Percentiles rank a stretch among this genome's conserved stretches.
phyloP scores from a whole-genome alignment of 2,113 vertebrate species.

The Tinamus guttatus region DNA sequence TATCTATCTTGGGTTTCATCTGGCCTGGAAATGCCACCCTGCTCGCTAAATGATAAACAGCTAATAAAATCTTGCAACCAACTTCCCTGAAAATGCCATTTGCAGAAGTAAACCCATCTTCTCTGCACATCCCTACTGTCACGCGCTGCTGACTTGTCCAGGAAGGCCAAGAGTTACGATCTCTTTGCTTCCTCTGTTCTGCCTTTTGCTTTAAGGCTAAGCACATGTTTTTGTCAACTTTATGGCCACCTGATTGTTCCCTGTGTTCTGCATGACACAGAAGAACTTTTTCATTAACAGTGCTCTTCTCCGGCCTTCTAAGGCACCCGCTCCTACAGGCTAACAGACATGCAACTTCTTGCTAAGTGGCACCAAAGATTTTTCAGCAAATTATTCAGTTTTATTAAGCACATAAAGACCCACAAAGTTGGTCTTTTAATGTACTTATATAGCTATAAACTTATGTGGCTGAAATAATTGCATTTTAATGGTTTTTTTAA shows the following conservation, averaged over 20 bases:
- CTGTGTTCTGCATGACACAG: background rate
- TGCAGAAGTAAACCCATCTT: constrained; percentile 31
- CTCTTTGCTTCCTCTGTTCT: background rate
- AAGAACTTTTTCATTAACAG: background rate
- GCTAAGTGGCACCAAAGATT: constrained; percentile 27
- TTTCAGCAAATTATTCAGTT: constrained; percentile 67
- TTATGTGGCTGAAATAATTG: constrained; percentile 72
- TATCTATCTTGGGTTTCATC: constrained; percentile 50
- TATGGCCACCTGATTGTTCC: background rate
- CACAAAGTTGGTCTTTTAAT: constrained; percentile 65
- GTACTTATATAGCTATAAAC: constrained; percentile 72
- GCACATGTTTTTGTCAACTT: background rate
- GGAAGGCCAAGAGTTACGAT: background rate
- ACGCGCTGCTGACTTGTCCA: background rate
- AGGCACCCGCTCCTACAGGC: background rate
- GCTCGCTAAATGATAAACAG: constrained; percentile 52
- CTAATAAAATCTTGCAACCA: constrained; percentile 41
- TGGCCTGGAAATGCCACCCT: constrained; percentile 45
- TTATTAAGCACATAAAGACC: constrained; percentile 76
- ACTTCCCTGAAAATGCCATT: constrained; percentile 28
- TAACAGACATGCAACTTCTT: background rate
- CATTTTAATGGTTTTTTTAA: constrained; percentile 75
- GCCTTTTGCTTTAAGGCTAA: background rate
- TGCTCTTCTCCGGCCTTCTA: background rate
- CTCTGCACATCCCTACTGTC: background rate